These are phyloP conservation scores for Pseudobourletiella spinata DNA, from an alignment of 1,140 invertebrate genomes.

Conservation along the genomic window DNA sequence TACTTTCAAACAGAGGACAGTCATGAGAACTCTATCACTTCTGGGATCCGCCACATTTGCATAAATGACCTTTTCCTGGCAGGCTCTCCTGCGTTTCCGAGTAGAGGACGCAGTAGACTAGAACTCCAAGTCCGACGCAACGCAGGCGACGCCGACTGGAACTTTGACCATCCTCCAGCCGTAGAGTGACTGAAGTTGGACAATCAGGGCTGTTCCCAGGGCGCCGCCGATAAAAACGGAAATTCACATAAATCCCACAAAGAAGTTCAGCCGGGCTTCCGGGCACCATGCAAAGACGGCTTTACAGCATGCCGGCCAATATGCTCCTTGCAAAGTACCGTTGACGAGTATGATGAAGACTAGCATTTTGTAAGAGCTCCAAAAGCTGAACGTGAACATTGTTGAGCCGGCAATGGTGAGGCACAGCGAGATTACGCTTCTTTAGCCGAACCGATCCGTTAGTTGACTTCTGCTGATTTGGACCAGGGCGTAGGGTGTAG, in stretches of 20 bases:
- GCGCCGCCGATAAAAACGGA: constrained; percentile 48
- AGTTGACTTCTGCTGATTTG: constrained; percentile 42
- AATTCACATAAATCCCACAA: constrained; percentile 48
- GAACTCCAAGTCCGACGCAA: constrained; percentile 40
- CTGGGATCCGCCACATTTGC: constrained; percentile 39
- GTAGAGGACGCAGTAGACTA: constrained; percentile 41
- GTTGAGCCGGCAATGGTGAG: constrained; percentile 43
- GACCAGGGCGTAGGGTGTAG: constrained; percentile 48
- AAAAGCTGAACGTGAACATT: constrained; percentile 45
- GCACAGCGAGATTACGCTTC: constrained; percentile 43
- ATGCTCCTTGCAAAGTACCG: constrained; percentile 43
- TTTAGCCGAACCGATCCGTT: constrained; percentile 45
- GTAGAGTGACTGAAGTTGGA: constrained; percentile 43
- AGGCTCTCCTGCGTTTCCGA: constrained; percentile 22
- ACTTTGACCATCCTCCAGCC: constrained; percentile 45
- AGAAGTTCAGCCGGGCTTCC: constrained; percentile 42
- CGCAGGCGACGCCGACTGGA: constrained; percentile 41
- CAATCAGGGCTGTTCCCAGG: constrained; percentile 45
- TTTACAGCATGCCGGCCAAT: constrained; percentile 41
- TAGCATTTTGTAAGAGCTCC: constrained; percentile 41
- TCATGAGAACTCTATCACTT: constrained; percentile 45
- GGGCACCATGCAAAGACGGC: constrained; percentile 45
- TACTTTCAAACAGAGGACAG: constrained; percentile 47
- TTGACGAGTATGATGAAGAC: constrained; percentile 44
- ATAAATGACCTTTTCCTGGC: constrained; percentile 6